Base-by-base conservation (phyloP, 2,113 vertebrate genomes). In the Casuarius casuarius region DNA sequence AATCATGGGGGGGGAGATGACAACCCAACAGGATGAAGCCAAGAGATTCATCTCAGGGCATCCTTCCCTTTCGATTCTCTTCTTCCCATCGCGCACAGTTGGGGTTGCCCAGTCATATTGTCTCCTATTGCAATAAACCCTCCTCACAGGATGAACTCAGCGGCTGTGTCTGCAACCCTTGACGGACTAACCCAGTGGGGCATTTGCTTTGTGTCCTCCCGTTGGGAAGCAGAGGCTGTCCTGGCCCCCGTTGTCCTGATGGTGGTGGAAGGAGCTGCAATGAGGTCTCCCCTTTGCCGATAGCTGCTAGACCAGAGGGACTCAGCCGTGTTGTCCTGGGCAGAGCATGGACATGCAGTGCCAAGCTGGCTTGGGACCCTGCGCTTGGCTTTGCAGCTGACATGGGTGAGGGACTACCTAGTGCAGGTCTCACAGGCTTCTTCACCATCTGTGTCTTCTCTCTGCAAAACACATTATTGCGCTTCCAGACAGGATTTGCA, bases 1-100 rank as follows among this genome's bases (percentile, higher is more conserved):
- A 95, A 96, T 94, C 89, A 82, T 4, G 67, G n/a, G 6, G 29
- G 52, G 76, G 62, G 33, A 76, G 91, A 85, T 85, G 94, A 96
- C 94, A 95, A 52, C 33, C 35, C 33, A 0, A 67, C 0, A 0
- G 78, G 84, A 91, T 65, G 71, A 82, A 95, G 65, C 84, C 77
- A 82, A 87, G 56, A 59, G 56, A 33, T 59, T 59, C 18, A 33
- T 59, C 56, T 59, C 56, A 11, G 29, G 31, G 66, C 25, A 13
- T 83, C 70, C 52, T 73, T 49, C 58, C 71, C 68, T 91, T 91
- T 62, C 91, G 31, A 0, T 96, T 89, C 91, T 84, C 42, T 76
- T 82, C 66, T 44, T 95, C 74, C 66, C 87, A 29, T 46, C 40
- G 11, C 71, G 79, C 89, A 40, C 4, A 4, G 77, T 35, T 0